Evolutionary conservation across 2,113 vertebrate genomes (phyloP).

Genomic region (Pogonocichla stellata): DNA sequence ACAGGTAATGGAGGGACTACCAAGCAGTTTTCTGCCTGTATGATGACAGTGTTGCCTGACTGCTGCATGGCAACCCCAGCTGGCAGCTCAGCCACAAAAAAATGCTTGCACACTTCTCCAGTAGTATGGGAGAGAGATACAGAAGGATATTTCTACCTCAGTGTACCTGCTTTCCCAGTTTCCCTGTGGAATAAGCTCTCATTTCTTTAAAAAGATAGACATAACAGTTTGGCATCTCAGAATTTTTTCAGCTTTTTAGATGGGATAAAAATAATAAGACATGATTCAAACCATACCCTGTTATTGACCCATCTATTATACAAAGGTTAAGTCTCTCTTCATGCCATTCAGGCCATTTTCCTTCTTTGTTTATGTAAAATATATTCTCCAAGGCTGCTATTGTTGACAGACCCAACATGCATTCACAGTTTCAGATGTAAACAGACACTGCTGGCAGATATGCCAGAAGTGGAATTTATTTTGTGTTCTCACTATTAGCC

Average conservation of each 20-base stretch:
- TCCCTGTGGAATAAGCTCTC: background rate
- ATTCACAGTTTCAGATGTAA: constrained; percentile 23
- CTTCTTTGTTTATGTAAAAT: background rate
- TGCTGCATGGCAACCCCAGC: background rate
- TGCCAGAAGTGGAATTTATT: background rate
- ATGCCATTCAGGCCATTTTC: background rate
- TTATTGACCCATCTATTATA: background rate
- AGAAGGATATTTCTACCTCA: background rate
- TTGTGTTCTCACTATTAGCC: background rate
- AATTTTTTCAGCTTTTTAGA: background rate
- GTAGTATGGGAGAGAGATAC: background rate
- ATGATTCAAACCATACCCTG: background rate
- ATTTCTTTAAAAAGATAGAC: background rate
- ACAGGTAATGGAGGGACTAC: background rate
- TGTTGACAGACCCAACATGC: background rate
- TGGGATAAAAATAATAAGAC: background rate
- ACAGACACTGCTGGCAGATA: background rate
- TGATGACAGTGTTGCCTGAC: background rate
- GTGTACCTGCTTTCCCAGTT: background rate
- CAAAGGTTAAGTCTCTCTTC: background rate
- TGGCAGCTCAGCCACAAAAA: background rate
- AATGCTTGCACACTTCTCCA: accelerated
- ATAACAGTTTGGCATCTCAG: background rate
- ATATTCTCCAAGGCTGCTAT: background rate
- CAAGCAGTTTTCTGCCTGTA: background rate